These are phyloP conservation scores for Notarius quadriscutis DNA, from an alignment of 2,113 vertebrate species.

Conservation along the genomic window DNA sequence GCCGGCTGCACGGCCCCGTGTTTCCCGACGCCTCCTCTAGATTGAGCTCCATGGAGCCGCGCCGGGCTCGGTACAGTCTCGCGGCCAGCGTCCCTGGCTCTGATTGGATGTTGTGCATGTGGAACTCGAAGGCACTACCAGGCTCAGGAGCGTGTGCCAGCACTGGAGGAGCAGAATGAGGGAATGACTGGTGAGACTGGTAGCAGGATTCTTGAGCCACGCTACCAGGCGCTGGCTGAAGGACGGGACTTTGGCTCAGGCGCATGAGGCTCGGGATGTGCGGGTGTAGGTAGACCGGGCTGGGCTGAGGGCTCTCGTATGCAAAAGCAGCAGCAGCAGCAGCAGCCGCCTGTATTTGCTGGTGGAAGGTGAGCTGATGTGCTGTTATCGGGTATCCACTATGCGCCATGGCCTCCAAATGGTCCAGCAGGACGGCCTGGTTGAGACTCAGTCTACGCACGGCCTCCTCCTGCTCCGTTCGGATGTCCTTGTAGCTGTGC, in stretches of 20 bases:
- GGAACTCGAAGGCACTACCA: constrained; percentile 89
- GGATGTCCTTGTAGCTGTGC: constrained; percentile 80
- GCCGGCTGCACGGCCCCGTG: constrained; percentile 71
- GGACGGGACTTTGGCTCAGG: constrained; percentile 59
- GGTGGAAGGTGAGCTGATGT: constrained; percentile 72
- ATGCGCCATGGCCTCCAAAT: constrained; percentile 75
- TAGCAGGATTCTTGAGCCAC: constrained; percentile 65
- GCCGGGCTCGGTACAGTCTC: constrained; percentile 78
- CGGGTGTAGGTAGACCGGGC: constrained; percentile 78
- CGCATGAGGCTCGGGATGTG: constrained; percentile 75
- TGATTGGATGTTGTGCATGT: constrained; percentile 76
- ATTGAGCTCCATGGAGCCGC: constrained; percentile 84
- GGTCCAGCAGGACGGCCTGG: constrained; percentile 80
- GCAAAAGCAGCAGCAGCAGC: constrained; percentile 77
- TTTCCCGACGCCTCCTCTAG: constrained; percentile 77
- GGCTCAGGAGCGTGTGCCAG: constrained; percentile 71
- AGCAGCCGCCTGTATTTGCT: constrained; percentile 75
- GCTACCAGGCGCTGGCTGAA: constrained; percentile 50
- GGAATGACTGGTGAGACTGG: constrained; percentile 81
- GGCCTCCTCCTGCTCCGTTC: constrained; percentile 83
- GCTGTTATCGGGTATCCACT: constrained; percentile 70
- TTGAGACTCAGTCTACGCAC: constrained; percentile 84
- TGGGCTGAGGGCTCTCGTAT: constrained; percentile 80
- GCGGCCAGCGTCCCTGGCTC: constrained; percentile 76
- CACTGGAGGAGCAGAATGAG: constrained; percentile 87